A percentile compares a stretch with the other conserved stretches of the same genome.
phyloP scores from a whole-genome alignment of 1,140 invertebrate species.

The Caligus rogercresseyi region DNA sequence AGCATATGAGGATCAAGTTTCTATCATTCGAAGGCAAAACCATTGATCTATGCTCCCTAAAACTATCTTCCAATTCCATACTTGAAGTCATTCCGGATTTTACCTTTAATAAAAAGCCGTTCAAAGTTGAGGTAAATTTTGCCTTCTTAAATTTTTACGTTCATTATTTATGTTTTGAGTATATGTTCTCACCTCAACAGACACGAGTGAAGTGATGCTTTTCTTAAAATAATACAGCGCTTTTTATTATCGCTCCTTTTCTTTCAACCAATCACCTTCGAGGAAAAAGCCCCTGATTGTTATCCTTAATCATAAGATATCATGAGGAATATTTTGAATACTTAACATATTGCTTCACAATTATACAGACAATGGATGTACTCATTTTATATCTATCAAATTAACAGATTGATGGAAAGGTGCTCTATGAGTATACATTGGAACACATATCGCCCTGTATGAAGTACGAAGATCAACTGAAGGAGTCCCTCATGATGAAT shows the following conservation, averaged over 20 bases:
- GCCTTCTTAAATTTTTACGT: too few species aligned
- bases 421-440: constrained; percentile 5
- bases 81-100: constrained; percentile 14
- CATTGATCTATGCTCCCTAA: constrained; percentile 1
- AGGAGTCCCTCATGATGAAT: not conserved
- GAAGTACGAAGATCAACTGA: constrained; percentile 7
- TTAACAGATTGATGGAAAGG: not conserved
- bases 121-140: not conserved
- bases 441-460: constrained; percentile 1
- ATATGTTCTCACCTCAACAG: too few species aligned
- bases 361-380: too few species aligned
- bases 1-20: not conserved
- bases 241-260: too few species aligned
- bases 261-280: too few species aligned
- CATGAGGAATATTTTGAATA: too few species aligned
- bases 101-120: not conserved
- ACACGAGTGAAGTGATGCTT: too few species aligned
- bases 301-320: too few species aligned
- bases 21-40: not conserved
- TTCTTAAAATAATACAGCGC: too few species aligned
- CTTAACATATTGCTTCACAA: too few species aligned
- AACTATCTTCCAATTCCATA: not conserved
- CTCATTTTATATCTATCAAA: not conserved
- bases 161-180: too few species aligned
- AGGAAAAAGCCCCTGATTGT: too few species aligned